Conservation (phyloP, 2,113 vertebrate species). For the Urocolius indicus region DNA sequence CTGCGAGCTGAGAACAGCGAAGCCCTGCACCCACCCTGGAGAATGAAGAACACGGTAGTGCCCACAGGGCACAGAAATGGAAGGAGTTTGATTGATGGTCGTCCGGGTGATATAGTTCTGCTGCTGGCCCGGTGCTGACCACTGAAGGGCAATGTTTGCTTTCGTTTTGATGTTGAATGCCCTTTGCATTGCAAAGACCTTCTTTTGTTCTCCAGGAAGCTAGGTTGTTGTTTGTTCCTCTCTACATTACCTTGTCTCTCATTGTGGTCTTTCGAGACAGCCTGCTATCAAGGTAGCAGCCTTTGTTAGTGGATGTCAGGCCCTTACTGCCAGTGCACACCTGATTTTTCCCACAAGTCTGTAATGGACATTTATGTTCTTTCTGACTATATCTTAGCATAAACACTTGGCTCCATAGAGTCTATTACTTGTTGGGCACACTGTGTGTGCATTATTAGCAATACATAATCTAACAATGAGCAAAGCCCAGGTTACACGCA, state of each 20-base stretch:
- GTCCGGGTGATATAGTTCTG: background rate
- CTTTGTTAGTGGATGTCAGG: background rate
- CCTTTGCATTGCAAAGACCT: background rate
- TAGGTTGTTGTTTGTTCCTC: background rate
- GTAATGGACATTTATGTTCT: background rate
- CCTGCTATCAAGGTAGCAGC: background rate
- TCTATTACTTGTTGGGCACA: background rate
- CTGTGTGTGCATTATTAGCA: accelerated
- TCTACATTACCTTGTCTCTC: background rate
- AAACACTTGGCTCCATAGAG: background rate
- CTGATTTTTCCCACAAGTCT: background rate
- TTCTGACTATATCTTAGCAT: background rate
- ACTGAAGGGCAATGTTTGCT: background rate
- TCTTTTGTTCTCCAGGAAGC: background rate
- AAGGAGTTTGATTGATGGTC: background rate
- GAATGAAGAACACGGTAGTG: background rate
- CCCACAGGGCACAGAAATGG: background rate
- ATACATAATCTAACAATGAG: accelerated
- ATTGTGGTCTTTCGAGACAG: background rate
- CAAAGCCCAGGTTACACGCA: background rate
- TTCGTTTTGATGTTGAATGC: background rate
- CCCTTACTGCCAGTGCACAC: background rate
- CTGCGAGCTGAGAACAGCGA: background rate
- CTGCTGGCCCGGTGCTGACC: background rate
- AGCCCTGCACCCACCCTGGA: background rate